phyloP scores from a whole-genome alignment of 1,140 invertebrate genomes.

The Drosophila albomicans region DNA sequence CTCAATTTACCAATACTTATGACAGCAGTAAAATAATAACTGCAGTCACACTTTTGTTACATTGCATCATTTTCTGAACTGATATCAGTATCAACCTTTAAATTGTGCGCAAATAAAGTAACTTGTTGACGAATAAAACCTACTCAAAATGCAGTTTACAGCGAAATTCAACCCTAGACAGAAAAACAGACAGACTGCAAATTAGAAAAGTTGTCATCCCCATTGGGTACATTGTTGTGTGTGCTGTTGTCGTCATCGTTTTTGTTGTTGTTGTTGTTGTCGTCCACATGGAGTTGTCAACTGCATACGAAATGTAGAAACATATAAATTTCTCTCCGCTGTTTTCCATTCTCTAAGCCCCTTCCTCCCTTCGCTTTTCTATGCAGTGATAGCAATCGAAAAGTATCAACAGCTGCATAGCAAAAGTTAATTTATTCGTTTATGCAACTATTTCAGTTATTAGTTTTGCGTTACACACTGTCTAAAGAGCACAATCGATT shows the following conservation, averaged over 20 bases:
- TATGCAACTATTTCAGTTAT: slow-evolving; percentile 17
- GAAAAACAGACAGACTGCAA: slow-evolving; percentile 15
- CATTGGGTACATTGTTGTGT: slow-evolving; percentile 23
- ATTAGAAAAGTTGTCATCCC: slow-evolving; percentile 56
- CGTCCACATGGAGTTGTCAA: slow-evolving; percentile 35
- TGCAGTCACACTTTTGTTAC: neutral
- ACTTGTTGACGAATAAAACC: slow-evolving; percentile 18
- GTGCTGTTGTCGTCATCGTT: slow-evolving; percentile 8
- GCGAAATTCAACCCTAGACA: slow-evolving; percentile 15
- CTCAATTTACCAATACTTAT: too few relatives aligned
- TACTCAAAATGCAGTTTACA: slow-evolving; percentile 11
- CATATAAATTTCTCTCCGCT: slow-evolving; percentile 7
- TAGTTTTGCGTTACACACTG: slow-evolving; percentile 20
- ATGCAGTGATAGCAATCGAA: slow-evolving; percentile 51
- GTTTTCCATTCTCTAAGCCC: slow-evolving; percentile 12
- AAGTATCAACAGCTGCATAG: slow-evolving; percentile 56
- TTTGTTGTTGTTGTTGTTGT: neutral
- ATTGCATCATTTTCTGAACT: neutral
- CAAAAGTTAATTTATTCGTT: slow-evolving; percentile 63
- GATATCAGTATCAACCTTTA: neutral
- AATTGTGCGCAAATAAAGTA: slow-evolving; percentile 14
- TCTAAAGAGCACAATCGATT: slow-evolving; percentile 46
- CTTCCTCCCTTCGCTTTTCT: slow-evolving; percentile 8
- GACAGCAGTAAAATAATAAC: too few relatives aligned
- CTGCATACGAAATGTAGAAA: slow-evolving; percentile 43